phyloP scores from a whole-genome alignment of 2,113 vertebrate species.

The Nesogale talazaci region DNA sequence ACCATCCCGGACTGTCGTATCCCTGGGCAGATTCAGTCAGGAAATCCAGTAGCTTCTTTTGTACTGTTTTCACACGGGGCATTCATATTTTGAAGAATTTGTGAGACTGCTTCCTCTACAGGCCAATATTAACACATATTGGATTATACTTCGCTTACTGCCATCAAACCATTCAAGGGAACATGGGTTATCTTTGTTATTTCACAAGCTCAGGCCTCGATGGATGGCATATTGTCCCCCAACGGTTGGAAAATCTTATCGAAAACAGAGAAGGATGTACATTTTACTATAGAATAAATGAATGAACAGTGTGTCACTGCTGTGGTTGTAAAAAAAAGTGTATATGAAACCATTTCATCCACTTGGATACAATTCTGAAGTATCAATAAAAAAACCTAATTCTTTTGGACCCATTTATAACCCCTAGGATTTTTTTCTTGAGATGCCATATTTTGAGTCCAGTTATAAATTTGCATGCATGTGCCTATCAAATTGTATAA shows the following conservation, averaged over 20 bases:
- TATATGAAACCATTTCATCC: slow-evolving; percentile 91
- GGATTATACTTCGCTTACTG: slow-evolving; percentile 76
- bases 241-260: slow-evolving; percentile 82
- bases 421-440: slow-evolving; percentile 87
- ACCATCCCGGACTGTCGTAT: slow-evolving; percentile 79
- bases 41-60: slow-evolving; percentile 74
- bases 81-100: slow-evolving; percentile 72
- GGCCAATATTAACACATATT: slow-evolving; percentile 73
- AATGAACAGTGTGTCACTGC: slow-evolving; percentile 90
- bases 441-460: slow-evolving; percentile 79
- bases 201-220: slow-evolving; percentile 80
- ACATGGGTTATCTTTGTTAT: slow-evolving; percentile 74
- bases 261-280: slow-evolving; percentile 85
- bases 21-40: slow-evolving; percentile 78
- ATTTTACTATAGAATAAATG: slow-evolving; percentile 89
- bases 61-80: slow-evolving; percentile 78
- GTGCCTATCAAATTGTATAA: slow-evolving; percentile 73
- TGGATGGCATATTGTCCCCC: slow-evolving; percentile 82
- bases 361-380: slow-evolving; percentile 89
- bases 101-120: slow-evolving; percentile 70
- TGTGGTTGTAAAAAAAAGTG: slow-evolving; percentile 90
- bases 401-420: slow-evolving; percentile 90
- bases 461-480: slow-evolving; percentile 70
- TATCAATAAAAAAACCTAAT: slow-evolving; percentile 90
- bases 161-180: slow-evolving; percentile 77